A percentile compares a stretch with the other conserved stretches of the same genome.
These are phyloP conservation scores for Apeltes quadracus DNA, from an alignment of 2,113 vertebrate genomes.

Conservation along the genomic window DNA sequence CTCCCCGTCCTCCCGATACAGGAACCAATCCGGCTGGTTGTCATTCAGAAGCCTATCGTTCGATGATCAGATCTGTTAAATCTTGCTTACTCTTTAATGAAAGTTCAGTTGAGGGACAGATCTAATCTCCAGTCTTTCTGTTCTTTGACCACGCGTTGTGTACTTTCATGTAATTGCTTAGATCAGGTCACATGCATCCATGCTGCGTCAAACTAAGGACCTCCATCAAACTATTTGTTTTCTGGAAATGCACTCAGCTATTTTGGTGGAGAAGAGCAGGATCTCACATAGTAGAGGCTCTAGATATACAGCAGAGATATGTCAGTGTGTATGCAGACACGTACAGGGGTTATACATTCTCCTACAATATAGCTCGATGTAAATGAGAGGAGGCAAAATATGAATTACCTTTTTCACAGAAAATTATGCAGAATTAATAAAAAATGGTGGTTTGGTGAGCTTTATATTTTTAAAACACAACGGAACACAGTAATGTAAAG, in stretches of 20 bases:
- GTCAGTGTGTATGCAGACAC: not conserved
- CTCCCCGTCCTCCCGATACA: conserved; percentile 1
- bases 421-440: not conserved
- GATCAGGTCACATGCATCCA: not conserved
- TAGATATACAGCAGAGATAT: not conserved
- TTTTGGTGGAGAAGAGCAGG: not conserved
- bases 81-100: conserved; percentile 33
- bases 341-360: no score
- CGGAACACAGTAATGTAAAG: not conserved
- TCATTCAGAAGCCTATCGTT: conserved; percentile 15
- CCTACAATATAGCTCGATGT: not conserved
- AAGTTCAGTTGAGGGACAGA: conserved; percentile 23
- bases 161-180: conserved; percentile 15
- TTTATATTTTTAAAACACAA: not conserved
- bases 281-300: not conserved
- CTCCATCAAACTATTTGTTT: not conserved
- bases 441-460: not conserved
- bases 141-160: not conserved
- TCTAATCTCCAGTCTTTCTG: conserved; percentile 31
- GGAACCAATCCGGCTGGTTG: conserved; percentile 43
- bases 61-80: conserved; percentile 45
- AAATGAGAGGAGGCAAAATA: not conserved
- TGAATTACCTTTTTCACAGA: not conserved
- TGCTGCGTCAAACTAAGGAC: not conserved
- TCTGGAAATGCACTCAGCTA: not conserved